These are phyloP conservation scores for Eledona agricola DNA, from an alignment of 2,888 invertebrate species.

Conservation along the genomic window DNA sequence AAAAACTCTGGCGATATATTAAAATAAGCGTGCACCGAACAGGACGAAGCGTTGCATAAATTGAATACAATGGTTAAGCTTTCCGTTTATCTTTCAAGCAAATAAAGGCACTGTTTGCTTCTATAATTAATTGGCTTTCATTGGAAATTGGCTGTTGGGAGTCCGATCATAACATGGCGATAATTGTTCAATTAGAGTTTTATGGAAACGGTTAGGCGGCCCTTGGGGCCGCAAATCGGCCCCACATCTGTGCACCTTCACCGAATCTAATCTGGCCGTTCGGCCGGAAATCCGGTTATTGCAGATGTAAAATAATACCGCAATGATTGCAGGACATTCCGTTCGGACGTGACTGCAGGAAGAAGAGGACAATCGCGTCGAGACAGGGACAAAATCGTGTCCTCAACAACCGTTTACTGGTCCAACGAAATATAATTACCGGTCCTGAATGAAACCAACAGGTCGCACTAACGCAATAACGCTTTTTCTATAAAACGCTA, in stretches of 20 bases:
- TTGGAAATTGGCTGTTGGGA: no score
- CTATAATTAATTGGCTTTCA: no score
- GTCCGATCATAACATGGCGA: slow-evolving; percentile 22
- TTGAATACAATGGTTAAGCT: no score
- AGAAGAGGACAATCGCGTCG: slow-evolving; percentile 16
- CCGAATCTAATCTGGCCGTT: slow-evolving; percentile 33
- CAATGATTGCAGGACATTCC: slow-evolving; percentile 49
- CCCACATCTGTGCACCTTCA: slow-evolving; percentile 38
- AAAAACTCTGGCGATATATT: no score
- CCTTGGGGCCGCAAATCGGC: slow-evolving; percentile 32
- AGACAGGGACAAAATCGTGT: slow-evolving; percentile 11
- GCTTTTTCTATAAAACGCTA: slow-evolving; percentile 56
- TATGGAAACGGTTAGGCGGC: slow-evolving; percentile 22
- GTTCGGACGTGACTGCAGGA: slow-evolving; percentile 45
- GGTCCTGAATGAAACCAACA: slow-evolving; percentile 54
- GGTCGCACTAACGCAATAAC: slow-evolving; percentile 55
- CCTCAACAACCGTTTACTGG: slow-evolving; percentile 31
- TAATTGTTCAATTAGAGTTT: slow-evolving; percentile 35
- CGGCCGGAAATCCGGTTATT: slow-evolving; percentile 40
- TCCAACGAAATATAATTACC: slow-evolving; percentile 54
- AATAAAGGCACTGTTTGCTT: no score
- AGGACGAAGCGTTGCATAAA: no score
- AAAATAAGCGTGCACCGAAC: no score
- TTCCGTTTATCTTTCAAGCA: no score
- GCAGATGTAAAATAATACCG: slow-evolving; percentile 50